phyloP scores from a whole-genome alignment of 2,797 vertebrate genomes.

The Notamacropus eugenii region DNA sequence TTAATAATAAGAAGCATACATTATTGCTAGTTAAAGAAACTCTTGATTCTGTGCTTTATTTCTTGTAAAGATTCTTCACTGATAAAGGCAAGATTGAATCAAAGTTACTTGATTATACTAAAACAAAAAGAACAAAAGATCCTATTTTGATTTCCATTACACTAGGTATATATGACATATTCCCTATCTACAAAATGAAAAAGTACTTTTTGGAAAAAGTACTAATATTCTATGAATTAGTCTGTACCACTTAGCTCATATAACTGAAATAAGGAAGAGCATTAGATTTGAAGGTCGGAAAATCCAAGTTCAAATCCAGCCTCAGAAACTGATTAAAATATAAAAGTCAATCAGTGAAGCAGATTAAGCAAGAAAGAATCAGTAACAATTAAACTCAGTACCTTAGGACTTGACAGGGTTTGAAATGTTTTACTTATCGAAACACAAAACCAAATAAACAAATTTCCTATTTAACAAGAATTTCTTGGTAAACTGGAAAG shows the following conservation, averaged over 20 bases:
- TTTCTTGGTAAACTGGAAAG: not conserved
- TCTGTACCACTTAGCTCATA: not conserved
- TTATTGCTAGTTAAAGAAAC: too few species aligned
- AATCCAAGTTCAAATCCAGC: not conserved
- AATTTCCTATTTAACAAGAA: not conserved
- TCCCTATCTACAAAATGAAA: not conserved
- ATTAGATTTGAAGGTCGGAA: not conserved
- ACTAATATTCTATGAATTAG: not conserved
- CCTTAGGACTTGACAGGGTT: not conserved
- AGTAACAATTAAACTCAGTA: not conserved
- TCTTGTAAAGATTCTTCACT: too few species aligned
- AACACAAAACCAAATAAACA: not conserved
- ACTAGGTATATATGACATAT: not conserved
- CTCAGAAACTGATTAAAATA: not conserved
- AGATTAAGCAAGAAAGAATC: not conserved
- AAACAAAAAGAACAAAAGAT: too few species aligned
- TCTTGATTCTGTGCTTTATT: too few species aligned
- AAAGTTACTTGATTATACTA: too few species aligned
- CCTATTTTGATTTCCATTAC: too few species aligned
- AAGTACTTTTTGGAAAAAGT: not conserved
- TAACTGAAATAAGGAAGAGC: not conserved
- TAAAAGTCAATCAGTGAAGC: not conserved
- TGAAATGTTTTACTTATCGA: not conserved
- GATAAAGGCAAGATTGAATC: too few species aligned
- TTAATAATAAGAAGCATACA: too few species aligned